phyloP scores from a whole-genome alignment of 1,140 invertebrate genomes.

The Periplaneta americana region DNA sequence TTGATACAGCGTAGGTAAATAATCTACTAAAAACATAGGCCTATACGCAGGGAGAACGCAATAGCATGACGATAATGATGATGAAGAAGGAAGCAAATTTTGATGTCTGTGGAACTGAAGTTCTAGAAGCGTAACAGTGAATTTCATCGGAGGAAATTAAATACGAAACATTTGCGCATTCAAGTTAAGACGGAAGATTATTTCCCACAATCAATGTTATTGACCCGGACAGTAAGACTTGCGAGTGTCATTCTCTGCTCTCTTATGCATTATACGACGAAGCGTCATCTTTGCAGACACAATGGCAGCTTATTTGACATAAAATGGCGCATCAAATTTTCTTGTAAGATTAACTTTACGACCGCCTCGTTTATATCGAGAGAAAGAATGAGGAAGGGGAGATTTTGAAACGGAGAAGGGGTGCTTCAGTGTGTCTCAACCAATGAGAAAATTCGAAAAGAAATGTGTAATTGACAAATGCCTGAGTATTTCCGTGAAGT shows the following conservation, averaged over 20 bases:
- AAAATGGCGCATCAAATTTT: slow-evolving; percentile 20
- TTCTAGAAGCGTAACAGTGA: too few relatives aligned
- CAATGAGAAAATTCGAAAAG: slow-evolving; percentile 1
- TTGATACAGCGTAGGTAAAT: too few relatives aligned
- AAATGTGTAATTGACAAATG: neutral
- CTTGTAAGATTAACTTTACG: slow-evolving; percentile 20
- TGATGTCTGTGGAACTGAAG: too few relatives aligned
- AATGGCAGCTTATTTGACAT: slow-evolving; percentile 20
- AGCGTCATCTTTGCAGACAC: slow-evolving; percentile 9
- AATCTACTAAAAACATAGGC: too few relatives aligned
- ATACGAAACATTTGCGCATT: too few relatives aligned
- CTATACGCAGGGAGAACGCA: too few relatives aligned
- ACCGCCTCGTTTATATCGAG: slow-evolving; percentile 2
- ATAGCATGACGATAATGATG: too few relatives aligned
- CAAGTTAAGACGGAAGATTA: too few relatives aligned
- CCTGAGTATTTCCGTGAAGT: neutral
- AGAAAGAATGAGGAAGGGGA: slow-evolving; percentile 1
- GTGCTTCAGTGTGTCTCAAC: neutral
- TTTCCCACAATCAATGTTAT: neutral
- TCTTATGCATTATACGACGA: neutral
- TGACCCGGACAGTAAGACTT: neutral
- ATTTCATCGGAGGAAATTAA: too few relatives aligned
- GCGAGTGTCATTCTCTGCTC: neutral
- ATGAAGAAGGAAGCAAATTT: too few relatives aligned
- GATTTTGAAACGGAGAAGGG: neutral